A percentile compares a stretch with the other conserved stretches of the same genome.
Conservation (phyloP, 2,797 vertebrate genomes). For the Tapirus indicus region DNA sequence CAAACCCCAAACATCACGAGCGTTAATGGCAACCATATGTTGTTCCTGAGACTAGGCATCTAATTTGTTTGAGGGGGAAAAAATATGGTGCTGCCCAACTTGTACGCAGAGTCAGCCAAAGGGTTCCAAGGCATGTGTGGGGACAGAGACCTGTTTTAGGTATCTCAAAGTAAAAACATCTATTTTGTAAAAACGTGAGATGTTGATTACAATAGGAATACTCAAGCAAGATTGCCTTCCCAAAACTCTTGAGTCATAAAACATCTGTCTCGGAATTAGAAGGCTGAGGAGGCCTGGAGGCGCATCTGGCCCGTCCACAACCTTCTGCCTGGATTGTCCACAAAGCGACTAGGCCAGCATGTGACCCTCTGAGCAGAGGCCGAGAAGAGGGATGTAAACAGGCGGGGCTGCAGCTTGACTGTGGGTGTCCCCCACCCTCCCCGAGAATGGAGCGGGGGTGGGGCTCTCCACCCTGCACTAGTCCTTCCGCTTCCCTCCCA, state of each 20-base stretch:
- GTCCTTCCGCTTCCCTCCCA: neutral
- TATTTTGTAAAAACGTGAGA: neutral
- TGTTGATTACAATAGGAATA: neutral
- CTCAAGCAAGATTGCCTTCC: neutral
- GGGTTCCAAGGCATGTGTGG: neutral
- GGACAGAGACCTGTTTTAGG: neutral
- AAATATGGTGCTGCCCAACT: neutral
- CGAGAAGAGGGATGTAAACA: neutral
- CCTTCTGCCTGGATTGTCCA: neutral
- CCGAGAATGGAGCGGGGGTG: neutral
- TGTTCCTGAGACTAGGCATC: constrained; percentile 70
- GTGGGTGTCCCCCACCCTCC: neutral
- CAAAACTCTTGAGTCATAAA: constrained; percentile 32
- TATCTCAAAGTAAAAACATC: neutral
- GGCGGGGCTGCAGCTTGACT: neutral
- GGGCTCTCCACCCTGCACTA: neutral
- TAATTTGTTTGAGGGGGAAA: constrained; percentile 14
- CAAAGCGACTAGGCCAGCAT: neutral
- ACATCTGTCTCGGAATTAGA: constrained; percentile 14
- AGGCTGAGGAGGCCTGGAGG: neutral
- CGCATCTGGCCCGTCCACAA: neutral
- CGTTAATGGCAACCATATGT: constrained; percentile 80
- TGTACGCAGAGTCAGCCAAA: neutral
- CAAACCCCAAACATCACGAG: constrained; percentile 78
- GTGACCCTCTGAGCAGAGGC: constrained; percentile 3